A percentile compares a stretch with the other conserved stretches of the same genome.
Evolutionary conservation across 2,113 vertebrate species (phyloP).

Genomic region (Elachura formosa): DNA sequence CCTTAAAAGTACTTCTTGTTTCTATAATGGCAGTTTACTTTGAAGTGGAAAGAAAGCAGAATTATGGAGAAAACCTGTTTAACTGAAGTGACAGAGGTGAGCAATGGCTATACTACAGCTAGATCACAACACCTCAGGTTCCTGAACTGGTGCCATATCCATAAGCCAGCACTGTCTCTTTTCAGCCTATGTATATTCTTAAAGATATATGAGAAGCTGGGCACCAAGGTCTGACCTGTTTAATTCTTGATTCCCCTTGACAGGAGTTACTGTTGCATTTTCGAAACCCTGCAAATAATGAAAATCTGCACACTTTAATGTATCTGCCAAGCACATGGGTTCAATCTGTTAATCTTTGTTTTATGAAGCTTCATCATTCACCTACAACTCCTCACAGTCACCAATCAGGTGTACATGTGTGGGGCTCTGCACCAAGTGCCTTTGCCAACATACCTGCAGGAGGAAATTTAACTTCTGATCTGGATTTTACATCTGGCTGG

Average conservation of each 20-base stretch:
- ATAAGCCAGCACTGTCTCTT: background rate
- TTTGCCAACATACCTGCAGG: slow-evolving; percentile 33
- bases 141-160: background rate
- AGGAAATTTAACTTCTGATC: slow-evolving; percentile 52
- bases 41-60: background rate
- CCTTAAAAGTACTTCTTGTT: background rate
- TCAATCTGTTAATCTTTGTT: slow-evolving; percentile 12
- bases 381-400: background rate
- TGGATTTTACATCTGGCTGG: slow-evolving; percentile 33
- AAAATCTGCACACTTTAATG: background rate
- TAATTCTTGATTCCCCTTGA: background rate
- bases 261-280: background rate
- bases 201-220: background rate
- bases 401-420: background rate
- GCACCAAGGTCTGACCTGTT: background rate
- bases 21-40: background rate
- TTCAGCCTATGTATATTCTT: background rate
- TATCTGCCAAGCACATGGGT: slow-evolving; percentile 16
- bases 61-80: background rate
- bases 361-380: slow-evolving; percentile 15
- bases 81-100: background rate
- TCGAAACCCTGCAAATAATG: background rate
- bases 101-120: background rate
- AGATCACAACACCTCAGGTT: background rate
- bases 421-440: background rate